These are phyloP conservation scores for Bos javanicus DNA, from an alignment of 2,113 vertebrate genomes.

Conservation along the genomic window DNA sequence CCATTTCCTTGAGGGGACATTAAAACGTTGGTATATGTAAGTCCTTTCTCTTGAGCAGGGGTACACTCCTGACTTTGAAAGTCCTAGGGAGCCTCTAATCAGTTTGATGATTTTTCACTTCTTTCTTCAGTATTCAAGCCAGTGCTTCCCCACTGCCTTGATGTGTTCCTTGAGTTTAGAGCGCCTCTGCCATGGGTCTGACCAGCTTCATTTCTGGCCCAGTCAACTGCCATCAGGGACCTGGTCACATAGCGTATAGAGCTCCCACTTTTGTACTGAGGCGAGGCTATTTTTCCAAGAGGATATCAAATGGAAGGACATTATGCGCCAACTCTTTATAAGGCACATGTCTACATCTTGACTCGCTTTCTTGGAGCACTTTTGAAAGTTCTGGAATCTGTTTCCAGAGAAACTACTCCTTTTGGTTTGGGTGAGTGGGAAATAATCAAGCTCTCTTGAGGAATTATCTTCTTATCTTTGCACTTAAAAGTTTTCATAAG, in stretches of 20 bases:
- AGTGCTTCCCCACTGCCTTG: background rate
- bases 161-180: background rate
- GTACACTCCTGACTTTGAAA: background rate
- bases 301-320: background rate
- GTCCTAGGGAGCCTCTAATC: background rate
- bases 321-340: background rate
- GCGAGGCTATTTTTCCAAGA: background rate
- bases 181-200: background rate
- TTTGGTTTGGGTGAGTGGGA: background rate
- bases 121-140: background rate
- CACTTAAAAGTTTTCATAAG: background rate
- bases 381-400: background rate
- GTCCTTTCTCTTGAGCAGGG: background rate
- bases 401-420: background rate
- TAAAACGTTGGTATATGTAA: background rate
- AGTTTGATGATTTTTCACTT: background rate
- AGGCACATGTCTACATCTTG: background rate
- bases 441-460: background rate
- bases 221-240: background rate
- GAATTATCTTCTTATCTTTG: background rate
- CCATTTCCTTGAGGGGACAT: background rate
- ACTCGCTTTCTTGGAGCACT: background rate
- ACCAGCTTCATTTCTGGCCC: background rate
- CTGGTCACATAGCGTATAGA: background rate
- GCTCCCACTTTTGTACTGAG: background rate